Evolutionary conservation across 2,113 vertebrate genomes (phyloP).

Genomic region (Oxygymnocypris stewartii): DNA sequence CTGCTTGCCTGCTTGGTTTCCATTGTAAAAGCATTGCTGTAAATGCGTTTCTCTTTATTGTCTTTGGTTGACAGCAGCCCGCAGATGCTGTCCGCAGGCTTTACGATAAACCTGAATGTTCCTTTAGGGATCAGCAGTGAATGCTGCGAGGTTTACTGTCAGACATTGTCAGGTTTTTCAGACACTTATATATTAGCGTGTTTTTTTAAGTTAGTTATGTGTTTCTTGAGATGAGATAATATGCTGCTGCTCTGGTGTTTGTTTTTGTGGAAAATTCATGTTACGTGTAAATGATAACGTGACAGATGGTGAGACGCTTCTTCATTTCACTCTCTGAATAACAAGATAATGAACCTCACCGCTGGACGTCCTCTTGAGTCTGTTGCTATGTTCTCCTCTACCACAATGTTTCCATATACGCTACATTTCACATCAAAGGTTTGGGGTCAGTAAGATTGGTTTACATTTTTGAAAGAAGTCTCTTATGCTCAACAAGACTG

Average conservation of each 20-base stretch:
- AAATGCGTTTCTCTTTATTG: background rate
- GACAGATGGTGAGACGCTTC: constrained; percentile 11
- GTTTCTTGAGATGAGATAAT: background rate
- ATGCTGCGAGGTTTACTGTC: background rate
- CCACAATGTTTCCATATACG: background rate
- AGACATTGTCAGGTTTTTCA: background rate
- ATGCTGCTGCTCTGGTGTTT: background rate
- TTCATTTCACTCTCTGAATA: constrained; percentile 30
- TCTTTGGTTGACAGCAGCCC: background rate
- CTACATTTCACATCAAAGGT: background rate
- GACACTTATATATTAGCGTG: background rate
- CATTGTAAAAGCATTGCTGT: no score
- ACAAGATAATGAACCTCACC: constrained; percentile 11
- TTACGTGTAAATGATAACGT: background rate
- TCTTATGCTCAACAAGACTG: background rate
- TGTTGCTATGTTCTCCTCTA: background rate
- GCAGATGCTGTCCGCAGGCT: background rate
- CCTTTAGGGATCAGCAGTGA: background rate
- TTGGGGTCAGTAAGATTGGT: background rate
- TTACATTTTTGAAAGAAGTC: background rate
- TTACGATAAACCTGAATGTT: background rate
- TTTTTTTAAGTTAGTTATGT: background rate
- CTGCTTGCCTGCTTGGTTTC: background rate
- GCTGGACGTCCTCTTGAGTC: background rate
- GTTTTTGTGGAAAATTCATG: background rate